These are phyloP conservation scores for Aleiodes leptofemur DNA, from an alignment of 2,888 invertebrate species.

Conservation along the genomic window DNA sequence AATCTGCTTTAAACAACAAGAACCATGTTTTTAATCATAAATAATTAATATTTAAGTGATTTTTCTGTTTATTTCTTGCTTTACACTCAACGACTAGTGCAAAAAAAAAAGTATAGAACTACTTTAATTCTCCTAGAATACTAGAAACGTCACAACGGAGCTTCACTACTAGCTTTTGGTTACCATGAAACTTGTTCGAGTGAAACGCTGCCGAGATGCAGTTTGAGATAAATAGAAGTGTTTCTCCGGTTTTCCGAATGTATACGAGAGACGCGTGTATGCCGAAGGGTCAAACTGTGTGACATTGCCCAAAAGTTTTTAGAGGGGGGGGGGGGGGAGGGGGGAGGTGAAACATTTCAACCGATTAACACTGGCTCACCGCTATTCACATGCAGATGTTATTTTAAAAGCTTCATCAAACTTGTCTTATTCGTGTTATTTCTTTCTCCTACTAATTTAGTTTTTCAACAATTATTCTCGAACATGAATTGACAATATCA, in stretches of 20 bases:
- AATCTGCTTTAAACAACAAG: no score
- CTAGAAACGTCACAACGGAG: no score
- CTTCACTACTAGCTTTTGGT: not conserved
- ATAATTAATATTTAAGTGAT: no score
- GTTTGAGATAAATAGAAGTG: slow-evolving; percentile 38
- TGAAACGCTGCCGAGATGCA: slow-evolving; percentile 28
- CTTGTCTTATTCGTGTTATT: slow-evolving; percentile 9
- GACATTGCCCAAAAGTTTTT: slow-evolving; percentile 39
- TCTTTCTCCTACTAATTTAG: not conserved
- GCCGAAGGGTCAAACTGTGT: slow-evolving; percentile 39
- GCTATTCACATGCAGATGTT: slow-evolving; percentile 9
- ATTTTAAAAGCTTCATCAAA: slow-evolving; percentile 19
- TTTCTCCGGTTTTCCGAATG: slow-evolving; percentile 23
- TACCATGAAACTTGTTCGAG: slow-evolving; percentile 35
- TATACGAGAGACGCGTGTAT: slow-evolving; percentile 19
- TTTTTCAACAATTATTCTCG: not conserved
- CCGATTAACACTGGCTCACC: slow-evolving; percentile 41
- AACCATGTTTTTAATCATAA: no score
- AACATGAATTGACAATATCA: no score
- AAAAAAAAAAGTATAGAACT: no score
- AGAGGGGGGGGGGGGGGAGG: not conserved
- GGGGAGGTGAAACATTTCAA: slow-evolving; percentile 7
- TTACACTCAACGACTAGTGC: no score
- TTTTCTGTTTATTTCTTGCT: no score
- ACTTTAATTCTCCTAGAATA: no score